Percentiles rank a stretch among this genome's conserved stretches.
phyloP scores from a whole-genome alignment of 2,888 invertebrate species.

The Hybos culiciformis region DNA sequence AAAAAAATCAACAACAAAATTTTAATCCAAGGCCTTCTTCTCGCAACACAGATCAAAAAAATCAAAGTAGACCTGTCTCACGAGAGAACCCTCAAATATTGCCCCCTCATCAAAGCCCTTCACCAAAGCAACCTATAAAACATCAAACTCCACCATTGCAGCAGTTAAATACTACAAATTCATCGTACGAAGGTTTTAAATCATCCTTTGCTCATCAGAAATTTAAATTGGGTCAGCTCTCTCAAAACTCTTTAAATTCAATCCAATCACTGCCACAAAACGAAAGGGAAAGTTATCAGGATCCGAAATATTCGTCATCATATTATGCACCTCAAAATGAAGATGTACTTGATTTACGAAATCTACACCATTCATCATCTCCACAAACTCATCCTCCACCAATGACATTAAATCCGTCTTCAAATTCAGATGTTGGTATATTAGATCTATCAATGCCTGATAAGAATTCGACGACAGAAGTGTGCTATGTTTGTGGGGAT shows the following conservation, averaged over 20 bases:
- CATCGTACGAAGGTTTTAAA: constrained; percentile 23
- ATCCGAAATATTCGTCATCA: background rate
- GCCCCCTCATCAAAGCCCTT: constrained; percentile 18
- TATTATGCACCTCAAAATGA: constrained; percentile 20
- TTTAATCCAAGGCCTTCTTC: constrained; percentile 20
- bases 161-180: constrained; percentile 4
- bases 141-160: constrained; percentile 12
- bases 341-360: constrained; percentile 35
- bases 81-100: constrained; percentile 21
- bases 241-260: constrained; percentile 19
- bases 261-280: constrained; percentile 6
- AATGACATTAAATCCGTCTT: constrained; percentile 12
- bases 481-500: constrained; percentile 82
- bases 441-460: constrained; percentile 84
- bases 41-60: constrained; percentile 18
- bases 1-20: constrained; percentile 8
- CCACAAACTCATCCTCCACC: constrained; percentile 12
- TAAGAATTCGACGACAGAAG: constrained; percentile 79
- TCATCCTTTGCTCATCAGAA: constrained; percentile 35
- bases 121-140: constrained; percentile 11
- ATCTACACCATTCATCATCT: constrained; percentile 17
- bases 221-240: constrained; percentile 29
- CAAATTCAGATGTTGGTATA: constrained; percentile 62
- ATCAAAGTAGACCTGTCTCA: constrained; percentile 29
- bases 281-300: background rate